Evolutionary conservation across 2,797 vertebrate genomes (phyloP), one percentile per base, ranked within the genome.

Genomic region (Sylvilagus floridanus): DNA sequence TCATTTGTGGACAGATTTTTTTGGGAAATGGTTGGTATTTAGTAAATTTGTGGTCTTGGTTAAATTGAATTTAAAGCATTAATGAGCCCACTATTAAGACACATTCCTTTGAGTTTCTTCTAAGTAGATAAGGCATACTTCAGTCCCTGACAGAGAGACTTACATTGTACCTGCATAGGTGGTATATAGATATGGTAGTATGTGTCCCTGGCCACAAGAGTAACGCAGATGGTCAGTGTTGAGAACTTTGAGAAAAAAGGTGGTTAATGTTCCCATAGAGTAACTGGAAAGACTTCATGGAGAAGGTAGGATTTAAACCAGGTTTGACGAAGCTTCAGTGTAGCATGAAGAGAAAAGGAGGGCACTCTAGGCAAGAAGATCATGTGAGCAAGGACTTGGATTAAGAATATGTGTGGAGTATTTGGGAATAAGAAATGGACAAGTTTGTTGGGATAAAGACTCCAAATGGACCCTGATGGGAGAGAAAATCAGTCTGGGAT

Each of bases 41-140:
- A 84, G 69, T 87, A 73, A 76, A 52, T 52, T 81, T 82, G 26
- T 47, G 32, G 28, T 57, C 22, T 35, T 82, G 57, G 22, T 11
- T 73, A 81, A 65, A 76, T 54, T 91, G 82, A 66, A 90, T 73
- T 75, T 77, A 32, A 77, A 88, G 57, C 47, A 47, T 88, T 85
- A 72, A 26, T 75, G 37, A 91, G 26, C 14, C 52, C 50, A 54
- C 65, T 93, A 57, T 77, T 90, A 68, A 75, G 26, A 47, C 14
- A 84, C 12, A 30, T 68, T 87, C 32, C 6, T 69, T 85, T 5
- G 75, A 32, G 57, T 76, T 79, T 76, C 35, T 72, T 63, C 32
- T 75, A 68, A 92, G 47, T 37, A 11, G 17, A 12, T 68, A 35
- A 37, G 10, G 11, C 37, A 14, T 50, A 42, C 28, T 26, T 19